Percentiles rank a stretch among this genome's conserved stretches.
Evolutionary conservation across 2,113 vertebrate genomes (phyloP).

Genomic region (Miniopterus natalensis): DNA sequence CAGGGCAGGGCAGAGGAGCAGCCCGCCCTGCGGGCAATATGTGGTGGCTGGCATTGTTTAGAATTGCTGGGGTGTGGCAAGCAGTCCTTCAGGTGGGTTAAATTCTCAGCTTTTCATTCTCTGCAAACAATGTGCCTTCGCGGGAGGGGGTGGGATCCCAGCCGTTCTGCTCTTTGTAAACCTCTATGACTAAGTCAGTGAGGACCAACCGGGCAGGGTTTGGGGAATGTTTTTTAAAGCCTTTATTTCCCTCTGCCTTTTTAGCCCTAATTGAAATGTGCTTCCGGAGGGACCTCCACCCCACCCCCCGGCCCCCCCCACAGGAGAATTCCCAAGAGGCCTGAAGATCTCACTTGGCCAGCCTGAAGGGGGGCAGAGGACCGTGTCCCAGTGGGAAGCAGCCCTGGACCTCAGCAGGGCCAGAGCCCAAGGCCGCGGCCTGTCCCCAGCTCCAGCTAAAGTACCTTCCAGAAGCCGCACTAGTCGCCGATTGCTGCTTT

Average conservation of each 20-base stretch:
- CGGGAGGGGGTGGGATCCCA: neutral
- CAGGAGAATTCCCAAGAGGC: neutral
- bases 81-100: neutral
- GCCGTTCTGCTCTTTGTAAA: neutral
- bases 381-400: neutral
- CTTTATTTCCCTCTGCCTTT: constrained; percentile 18
- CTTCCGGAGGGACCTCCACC: neutral
- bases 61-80: neutral
- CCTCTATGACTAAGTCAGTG: neutral
- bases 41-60: neutral
- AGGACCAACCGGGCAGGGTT: neutral
- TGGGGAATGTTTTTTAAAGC: neutral
- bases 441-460: neutral
- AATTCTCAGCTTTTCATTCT: constrained; percentile 28
- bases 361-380: neutral
- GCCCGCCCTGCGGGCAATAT: neutral
- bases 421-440: neutral
- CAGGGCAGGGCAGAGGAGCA: neutral
- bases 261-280: neutral
- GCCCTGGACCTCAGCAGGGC: neutral
- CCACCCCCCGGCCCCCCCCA: no score
- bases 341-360: neutral
- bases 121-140: neutral
- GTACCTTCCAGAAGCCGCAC: neutral
- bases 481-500: neutral